phyloP scores from a whole-genome alignment of 2,888 invertebrate genomes.

The Acrobeloides nanus region DNA sequence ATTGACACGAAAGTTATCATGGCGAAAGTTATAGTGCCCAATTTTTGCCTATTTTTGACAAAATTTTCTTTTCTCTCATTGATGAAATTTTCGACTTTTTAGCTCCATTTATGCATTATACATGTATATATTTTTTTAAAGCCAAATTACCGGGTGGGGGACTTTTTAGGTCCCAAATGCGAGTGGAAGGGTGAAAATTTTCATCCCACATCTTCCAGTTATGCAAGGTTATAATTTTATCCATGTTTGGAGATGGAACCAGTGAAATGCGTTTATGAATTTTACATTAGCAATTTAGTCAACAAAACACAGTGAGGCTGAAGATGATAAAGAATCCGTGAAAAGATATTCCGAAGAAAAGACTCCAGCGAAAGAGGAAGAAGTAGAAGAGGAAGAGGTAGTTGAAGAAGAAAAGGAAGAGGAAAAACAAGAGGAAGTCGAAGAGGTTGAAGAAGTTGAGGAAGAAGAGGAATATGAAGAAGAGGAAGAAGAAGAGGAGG shows the following conservation, averaged over 20 bases:
- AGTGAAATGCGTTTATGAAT: slow-evolving; percentile 7
- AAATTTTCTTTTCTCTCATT: too few species aligned
- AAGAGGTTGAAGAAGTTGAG: slow-evolving; percentile 30
- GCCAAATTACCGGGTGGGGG: too few species aligned
- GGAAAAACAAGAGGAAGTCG: slow-evolving; percentile 29
- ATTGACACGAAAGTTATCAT: too few species aligned
- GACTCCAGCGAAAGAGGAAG: slow-evolving; percentile 15
- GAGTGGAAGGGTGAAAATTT: too few species aligned
- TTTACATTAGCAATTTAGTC: slow-evolving; percentile 13
- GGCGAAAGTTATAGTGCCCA: too few species aligned
- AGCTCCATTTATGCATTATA: too few species aligned
- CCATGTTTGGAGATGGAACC: background rate
- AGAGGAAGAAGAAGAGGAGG: slow-evolving; percentile 15
- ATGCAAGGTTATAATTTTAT: too few species aligned
- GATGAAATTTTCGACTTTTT: too few species aligned
- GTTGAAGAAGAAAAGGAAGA: slow-evolving; percentile 34
- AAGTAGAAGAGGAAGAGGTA: slow-evolving; percentile 21
- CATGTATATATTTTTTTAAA: too few species aligned
- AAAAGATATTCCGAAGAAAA: slow-evolving; percentile 15
- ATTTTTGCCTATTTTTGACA: too few species aligned
- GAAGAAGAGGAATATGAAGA: slow-evolving; percentile 17
- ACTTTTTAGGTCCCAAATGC: too few species aligned
- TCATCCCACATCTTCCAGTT: too few species aligned
- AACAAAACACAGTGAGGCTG: slow-evolving; percentile 21
- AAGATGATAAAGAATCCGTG: slow-evolving; percentile 9